These are phyloP conservation scores for Notolepis coatsorum DNA, from an alignment of 2,797 vertebrate genomes.

Conservation along the genomic window DNA sequence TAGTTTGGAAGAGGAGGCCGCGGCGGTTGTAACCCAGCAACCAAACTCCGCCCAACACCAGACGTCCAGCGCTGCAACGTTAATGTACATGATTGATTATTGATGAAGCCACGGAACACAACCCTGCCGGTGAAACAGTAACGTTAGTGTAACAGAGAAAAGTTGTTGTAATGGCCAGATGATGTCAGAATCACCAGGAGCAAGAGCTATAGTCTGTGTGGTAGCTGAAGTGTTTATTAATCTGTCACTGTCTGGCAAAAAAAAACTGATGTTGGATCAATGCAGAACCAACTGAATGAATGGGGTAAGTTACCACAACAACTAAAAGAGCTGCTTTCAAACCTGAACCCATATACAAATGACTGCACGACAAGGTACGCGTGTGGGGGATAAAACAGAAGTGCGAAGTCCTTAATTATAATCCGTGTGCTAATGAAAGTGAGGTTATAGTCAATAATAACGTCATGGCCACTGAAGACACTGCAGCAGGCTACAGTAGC, in stretches of 20 bases:
- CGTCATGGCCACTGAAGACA: too few relatives aligned
- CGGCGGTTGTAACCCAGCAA: conserved; percentile 60
- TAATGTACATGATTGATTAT: conserved; percentile 81
- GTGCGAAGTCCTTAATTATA: too few relatives aligned
- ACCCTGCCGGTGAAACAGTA: conserved; percentile 48
- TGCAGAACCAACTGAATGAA: conserved; percentile 16
- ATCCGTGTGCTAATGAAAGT: too few relatives aligned
- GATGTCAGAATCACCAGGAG: conserved; percentile 19
- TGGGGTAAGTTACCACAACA: conserved; percentile 57
- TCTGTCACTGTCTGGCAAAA: too few relatives aligned
- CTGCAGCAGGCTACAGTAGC: too few relatives aligned
- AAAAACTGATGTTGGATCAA: background rate
- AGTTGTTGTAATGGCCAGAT: conserved; percentile 1
- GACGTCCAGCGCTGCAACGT: conserved; percentile 49
- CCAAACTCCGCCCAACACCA: conserved; percentile 51
- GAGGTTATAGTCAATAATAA: too few relatives aligned
- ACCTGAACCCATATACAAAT: too few relatives aligned
- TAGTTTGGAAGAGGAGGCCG: conserved; percentile 1
- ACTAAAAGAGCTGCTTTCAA: too few relatives aligned
- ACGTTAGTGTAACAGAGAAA: conserved; percentile 31
- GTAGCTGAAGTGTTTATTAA: conserved; percentile 2
- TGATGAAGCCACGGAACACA: conserved; percentile 66
- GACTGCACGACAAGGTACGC: too few relatives aligned
- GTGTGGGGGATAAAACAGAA: too few relatives aligned
- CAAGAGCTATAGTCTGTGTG: conserved; percentile 12